Evolutionary conservation across 2,888 invertebrate species (phyloP).

Genomic region (Diplolepis rosae): DNA sequence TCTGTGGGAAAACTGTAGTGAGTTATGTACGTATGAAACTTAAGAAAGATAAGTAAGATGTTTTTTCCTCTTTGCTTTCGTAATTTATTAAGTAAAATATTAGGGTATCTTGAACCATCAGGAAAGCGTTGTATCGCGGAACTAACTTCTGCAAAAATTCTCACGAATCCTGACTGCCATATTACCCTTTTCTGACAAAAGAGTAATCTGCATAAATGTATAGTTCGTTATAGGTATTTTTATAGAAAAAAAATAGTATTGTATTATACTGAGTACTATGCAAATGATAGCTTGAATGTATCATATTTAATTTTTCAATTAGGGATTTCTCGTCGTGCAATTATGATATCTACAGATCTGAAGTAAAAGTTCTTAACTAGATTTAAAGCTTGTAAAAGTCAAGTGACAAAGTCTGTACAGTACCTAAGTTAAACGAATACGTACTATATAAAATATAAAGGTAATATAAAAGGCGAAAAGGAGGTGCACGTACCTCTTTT

Average conservation of each 20-base stretch:
- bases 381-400: constrained; percentile 63
- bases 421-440: background rate
- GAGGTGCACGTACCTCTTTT: constrained; percentile 14
- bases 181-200: background rate
- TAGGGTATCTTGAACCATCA: background rate
- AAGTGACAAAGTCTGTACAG: constrained; percentile 39
- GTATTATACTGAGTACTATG: background rate
- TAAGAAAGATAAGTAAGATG: background rate
- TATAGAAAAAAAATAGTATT: background rate
- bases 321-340: too few species aligned
- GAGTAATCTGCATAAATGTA: background rate
- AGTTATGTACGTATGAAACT: background rate
- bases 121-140: background rate
- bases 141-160: background rate
- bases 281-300: constrained; percentile 48
- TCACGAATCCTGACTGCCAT: background rate
- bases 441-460: too few species aligned
- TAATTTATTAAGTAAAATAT: background rate
- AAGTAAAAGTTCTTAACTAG: constrained; percentile 58
- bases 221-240: too few species aligned
- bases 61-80: background rate
- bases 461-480: background rate
- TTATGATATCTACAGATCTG: constrained; percentile 49
- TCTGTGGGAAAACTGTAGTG: too few species aligned
- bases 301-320: too few species aligned